A percentile compares a stretch with the other conserved stretches of the same genome.
Conservation (phyloP, 30 jellyfish, hydroid and myxozoan genomes). For the Haliclystus octoradiatus region DNA sequence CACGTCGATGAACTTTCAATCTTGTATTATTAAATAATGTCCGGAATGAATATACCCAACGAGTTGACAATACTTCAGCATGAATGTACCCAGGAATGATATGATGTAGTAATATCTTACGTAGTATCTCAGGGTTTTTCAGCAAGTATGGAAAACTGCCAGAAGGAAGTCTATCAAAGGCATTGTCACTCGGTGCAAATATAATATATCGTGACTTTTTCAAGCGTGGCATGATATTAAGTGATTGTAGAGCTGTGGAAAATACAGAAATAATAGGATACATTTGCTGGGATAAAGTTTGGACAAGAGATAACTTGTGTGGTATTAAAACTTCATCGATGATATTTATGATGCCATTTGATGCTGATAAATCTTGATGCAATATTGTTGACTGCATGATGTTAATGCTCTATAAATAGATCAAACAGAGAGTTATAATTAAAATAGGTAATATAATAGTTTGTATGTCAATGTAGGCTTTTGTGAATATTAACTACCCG, state of each 20-base stretch:
- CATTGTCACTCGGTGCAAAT: not conserved
- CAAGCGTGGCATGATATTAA: not conserved
- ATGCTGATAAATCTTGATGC: not conserved
- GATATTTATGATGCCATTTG: not conserved
- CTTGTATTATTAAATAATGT: not conserved
- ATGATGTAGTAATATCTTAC: not conserved
- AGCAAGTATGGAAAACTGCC: not conserved
- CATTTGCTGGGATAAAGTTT: not conserved
- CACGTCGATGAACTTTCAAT: not conserved
- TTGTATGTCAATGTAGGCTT: too few species aligned
- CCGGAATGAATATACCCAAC: not conserved
- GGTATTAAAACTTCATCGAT: not conserved
- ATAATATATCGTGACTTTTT: not conserved
- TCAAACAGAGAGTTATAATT: too few species aligned
- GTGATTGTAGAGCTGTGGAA: not conserved
- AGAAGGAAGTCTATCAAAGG: not conserved
- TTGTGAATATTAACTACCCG: too few species aligned
- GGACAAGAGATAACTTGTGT: not conserved
- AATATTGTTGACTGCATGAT: not conserved
- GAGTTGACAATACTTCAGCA: not conserved
- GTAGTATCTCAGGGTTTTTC: not conserved
- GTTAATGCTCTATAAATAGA: not conserved
- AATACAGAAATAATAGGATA: not conserved
- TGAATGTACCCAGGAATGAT: not conserved
- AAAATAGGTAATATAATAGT: too few species aligned